Conservation (phyloP, 1,140 invertebrate genomes). For the Ephestia elutella region DNA sequence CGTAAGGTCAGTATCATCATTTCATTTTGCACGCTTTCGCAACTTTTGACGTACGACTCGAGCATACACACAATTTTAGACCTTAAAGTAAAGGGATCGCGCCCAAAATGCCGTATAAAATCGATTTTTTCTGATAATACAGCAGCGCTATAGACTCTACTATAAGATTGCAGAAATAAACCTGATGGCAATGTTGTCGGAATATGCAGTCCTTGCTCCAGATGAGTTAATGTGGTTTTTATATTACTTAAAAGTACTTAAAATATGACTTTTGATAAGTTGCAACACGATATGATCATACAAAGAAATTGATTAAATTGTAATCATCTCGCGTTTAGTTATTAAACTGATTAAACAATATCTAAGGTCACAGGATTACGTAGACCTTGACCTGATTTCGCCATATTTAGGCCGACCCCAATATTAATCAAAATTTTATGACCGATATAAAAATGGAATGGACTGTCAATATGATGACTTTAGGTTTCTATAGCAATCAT, state of each 20-base stretch:
- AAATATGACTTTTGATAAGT: constrained; percentile 4
- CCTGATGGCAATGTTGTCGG: constrained; percentile 4
- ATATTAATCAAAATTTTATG: not conserved
- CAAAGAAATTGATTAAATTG: not conserved
- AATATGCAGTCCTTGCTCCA: constrained; percentile 12
- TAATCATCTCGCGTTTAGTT: not conserved
- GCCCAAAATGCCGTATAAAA: not conserved
- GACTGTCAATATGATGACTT: no score
- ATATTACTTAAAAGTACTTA: not conserved
- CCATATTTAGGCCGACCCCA: not conserved
- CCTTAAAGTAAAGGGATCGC: constrained; percentile 7
- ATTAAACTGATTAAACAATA: not conserved
- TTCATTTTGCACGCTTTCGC: constrained; percentile 64
- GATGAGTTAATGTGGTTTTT: constrained; percentile 5
- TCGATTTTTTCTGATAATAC: constrained; percentile 8
- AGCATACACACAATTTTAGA: constrained; percentile 10
- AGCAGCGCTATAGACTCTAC: not conserved
- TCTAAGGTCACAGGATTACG: not conserved
- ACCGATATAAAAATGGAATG: not conserved
- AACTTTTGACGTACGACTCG: constrained; percentile 37
- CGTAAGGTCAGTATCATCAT: constrained; percentile 65
- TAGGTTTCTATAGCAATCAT: no score
- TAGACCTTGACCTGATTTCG: constrained; percentile 9
- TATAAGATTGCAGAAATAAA: constrained; percentile 9
- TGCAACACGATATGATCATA: not conserved